These are phyloP conservation scores for Molothrus ater DNA, from an alignment of 2,797 vertebrate genomes.

Conservation along the genomic window DNA sequence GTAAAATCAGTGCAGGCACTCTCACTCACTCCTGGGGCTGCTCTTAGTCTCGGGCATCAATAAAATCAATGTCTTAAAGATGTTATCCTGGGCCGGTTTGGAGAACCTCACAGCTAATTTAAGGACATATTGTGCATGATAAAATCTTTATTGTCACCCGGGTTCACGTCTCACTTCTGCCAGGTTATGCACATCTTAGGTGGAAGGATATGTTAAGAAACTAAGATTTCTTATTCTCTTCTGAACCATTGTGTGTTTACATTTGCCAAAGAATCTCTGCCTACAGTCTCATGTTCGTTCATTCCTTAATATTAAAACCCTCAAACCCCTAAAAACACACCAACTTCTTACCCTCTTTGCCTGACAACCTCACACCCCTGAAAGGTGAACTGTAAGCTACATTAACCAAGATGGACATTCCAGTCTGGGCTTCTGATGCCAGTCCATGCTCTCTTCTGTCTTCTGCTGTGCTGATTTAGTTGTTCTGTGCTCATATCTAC, in stretches of 20 bases:
- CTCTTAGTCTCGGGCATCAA: not conserved
- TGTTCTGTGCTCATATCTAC: not conserved
- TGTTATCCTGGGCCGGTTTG: not conserved
- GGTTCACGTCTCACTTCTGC: not conserved
- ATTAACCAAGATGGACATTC: not conserved
- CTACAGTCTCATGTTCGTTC: not conserved
- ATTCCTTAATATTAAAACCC: not conserved
- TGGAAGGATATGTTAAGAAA: not conserved
- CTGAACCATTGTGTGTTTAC: not conserved
- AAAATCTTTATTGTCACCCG: not conserved
- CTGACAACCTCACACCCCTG: fast-evolving
- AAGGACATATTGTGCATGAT: not conserved
- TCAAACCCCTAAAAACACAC: fast-evolving
- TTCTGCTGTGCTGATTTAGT: not conserved
- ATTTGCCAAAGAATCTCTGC: not conserved
- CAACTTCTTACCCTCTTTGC: fast-evolving
- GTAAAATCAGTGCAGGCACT: not conserved
- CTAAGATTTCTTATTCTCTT: not conserved
- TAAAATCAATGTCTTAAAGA: not conserved
- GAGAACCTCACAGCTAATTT: not conserved
- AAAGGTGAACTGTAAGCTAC: not conserved
- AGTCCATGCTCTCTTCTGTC: not conserved
- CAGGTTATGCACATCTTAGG: not conserved
- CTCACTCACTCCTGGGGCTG: not conserved
- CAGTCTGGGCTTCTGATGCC: not conserved